Conservation (phyloP, 2,113 vertebrate genomes). For the Pluvianellus socialis region DNA sequence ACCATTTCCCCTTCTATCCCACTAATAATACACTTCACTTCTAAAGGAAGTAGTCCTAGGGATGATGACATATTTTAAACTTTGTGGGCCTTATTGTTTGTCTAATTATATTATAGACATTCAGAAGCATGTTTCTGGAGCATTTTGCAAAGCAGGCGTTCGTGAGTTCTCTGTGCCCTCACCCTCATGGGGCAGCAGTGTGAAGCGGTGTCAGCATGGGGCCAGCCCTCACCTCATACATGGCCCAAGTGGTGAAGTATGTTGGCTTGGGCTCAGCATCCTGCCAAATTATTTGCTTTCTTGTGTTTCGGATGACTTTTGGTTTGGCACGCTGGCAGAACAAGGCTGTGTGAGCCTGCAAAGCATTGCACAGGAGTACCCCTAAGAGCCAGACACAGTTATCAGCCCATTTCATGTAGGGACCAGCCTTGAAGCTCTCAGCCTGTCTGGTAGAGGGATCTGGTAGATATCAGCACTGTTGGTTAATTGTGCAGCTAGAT, state of each 20-base stretch:
- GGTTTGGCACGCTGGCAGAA: neutral
- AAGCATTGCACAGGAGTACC: neutral
- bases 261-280: neutral
- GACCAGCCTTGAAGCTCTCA: neutral
- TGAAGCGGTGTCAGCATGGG: neutral
- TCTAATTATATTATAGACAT: neutral
- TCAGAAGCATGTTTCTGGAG: neutral
- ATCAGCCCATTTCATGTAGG: neutral
- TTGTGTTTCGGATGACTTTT: neutral
- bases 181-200: neutral
- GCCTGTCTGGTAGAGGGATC: neutral
- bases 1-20: constrained; percentile 7
- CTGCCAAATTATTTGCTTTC: neutral
- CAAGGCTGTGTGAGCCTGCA: neutral
- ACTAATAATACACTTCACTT: neutral
- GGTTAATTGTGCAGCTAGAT: neutral
- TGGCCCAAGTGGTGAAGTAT: neutral
- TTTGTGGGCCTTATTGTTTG: neutral
- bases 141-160: rapidly evolving
- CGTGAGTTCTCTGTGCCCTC: neutral
- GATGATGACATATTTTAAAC: neutral
- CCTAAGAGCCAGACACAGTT: neutral
- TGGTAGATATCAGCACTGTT: neutral
- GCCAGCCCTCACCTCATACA: neutral
- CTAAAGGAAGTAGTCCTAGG: constrained; percentile 47